Percentiles rank a stretch among this genome's conserved stretches.
Conservation (phyloP, 1,140 invertebrate species). For the Eurosta solidaginis region DNA sequence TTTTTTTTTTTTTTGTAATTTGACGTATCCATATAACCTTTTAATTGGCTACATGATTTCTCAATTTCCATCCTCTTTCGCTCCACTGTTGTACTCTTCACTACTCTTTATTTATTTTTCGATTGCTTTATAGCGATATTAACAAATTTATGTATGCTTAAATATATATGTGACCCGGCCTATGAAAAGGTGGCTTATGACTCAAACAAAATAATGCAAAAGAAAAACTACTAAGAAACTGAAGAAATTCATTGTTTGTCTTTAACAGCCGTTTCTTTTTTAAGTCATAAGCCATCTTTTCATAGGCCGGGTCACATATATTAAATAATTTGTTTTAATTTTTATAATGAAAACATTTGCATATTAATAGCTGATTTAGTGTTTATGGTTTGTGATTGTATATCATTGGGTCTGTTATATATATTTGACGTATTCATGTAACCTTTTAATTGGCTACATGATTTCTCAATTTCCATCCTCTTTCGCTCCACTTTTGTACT, state of each 20-base stretch:
- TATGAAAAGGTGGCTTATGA: too few species aligned
- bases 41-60: slow-evolving; percentile 20
- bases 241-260: too few species aligned
- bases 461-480: slow-evolving; percentile 6
- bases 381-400: not conserved
- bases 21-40: not conserved
- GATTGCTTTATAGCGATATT: not conserved
- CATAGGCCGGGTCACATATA: too few species aligned
- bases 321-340: not conserved
- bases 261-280: too few species aligned
- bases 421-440: not conserved
- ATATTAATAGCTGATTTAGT: not conserved
- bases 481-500: not conserved
- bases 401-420: too few species aligned
- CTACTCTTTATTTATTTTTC: not conserved
- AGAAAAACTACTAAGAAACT: too few species aligned
- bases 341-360: not conserved
- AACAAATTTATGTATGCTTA: not conserved
- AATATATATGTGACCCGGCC: too few species aligned
- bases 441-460: slow-evolving; percentile 11
- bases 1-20: not conserved
- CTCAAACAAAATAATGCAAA: too few species aligned
- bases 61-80: not conserved
- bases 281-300: too few species aligned
- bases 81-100: not conserved